Evolutionary conservation across 2,113 vertebrate genomes (phyloP), one percentile per base, ranked within the genome.

Genomic region (Elachura formosa): DNA sequence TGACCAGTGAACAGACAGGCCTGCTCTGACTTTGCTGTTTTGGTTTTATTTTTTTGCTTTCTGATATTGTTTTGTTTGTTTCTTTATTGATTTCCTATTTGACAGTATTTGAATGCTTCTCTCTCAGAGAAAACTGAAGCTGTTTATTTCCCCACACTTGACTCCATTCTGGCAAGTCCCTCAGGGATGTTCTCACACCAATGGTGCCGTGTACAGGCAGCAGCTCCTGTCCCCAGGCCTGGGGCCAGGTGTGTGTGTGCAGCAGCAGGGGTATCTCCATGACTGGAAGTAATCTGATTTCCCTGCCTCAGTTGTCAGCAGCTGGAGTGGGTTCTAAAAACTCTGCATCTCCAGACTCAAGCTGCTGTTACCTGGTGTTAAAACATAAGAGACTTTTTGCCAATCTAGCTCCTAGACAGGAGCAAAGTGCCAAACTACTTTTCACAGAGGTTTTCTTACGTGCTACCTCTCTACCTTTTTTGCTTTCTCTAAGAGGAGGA

Each of bases 151-250:
- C 55, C 21, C 61, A 38, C 31, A 1, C 22, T 52, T 38, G 31
- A 4, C 34, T 18, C 58, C 2, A 0, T 55, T 56, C 55, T 67
- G 72, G 48, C 0, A 0, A 14, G n/a, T 4, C 10, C n/a, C 58
- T 18, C 46, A 24, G 55, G 55, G 51, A 2, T 8, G 49, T 8
- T 79, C 24, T 72, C 48, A 19, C 67, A 67, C 41, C 15, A 28
- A 22, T 0, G 3, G 55, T 56, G 48, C 48, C 3, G n/a, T 40
- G 80, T 19, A 12, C 51, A 54, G 85, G 45, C 77, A 61, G 77
- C 67, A 38, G 36, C 38, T 43, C 11, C 51, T 29, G 72, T 84
- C 14, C 54, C 72, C 63, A 78, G 49, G 12, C 12, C 43, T 0
- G 6, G 29, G 29, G 46, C 87, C 80, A 77, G 78, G 78, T 87